Evolutionary conservation across 2,888 invertebrate genomes (phyloP).

Genomic region (Hecatera dysodea): DNA sequence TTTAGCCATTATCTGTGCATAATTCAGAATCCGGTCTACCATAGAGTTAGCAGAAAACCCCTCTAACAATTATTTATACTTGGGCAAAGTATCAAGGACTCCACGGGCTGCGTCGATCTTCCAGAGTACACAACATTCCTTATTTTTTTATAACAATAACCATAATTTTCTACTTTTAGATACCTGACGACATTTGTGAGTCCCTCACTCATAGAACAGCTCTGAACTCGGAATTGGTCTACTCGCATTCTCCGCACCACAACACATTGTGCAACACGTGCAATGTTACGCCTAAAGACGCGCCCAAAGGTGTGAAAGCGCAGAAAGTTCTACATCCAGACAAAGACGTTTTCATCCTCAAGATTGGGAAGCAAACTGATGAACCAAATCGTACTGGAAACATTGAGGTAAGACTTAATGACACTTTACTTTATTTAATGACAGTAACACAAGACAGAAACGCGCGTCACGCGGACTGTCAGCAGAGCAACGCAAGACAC

Average conservation of each 20-base stretch:
- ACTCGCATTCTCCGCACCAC: slow-evolving; percentile 78
- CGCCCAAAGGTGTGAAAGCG: slow-evolving; percentile 90
- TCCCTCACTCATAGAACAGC: slow-evolving; percentile 80
- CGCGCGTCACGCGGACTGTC: background rate
- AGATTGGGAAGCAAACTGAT: slow-evolving; percentile 94
- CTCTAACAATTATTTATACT: background rate
- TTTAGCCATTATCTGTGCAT: background rate
- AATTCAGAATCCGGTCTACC: background rate
- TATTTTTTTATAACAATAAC: background rate
- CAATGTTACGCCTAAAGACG: slow-evolving; percentile 87
- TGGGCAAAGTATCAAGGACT: background rate
- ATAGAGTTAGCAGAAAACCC: background rate
- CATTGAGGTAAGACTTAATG: slow-evolving; percentile 90
- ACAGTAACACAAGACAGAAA: too few species aligned
- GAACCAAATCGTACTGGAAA: slow-evolving; percentile 91
- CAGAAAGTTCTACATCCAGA: slow-evolving; percentile 92
- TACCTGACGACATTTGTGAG: slow-evolving; percentile 87
- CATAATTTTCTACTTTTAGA: slow-evolving; percentile 66
- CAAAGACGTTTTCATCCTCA: slow-evolving; percentile 93
- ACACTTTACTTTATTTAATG: too few species aligned
- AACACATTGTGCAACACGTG: slow-evolving; percentile 80
- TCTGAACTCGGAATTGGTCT: slow-evolving; percentile 82
- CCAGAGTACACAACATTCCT: too few species aligned
- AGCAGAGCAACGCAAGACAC: background rate
- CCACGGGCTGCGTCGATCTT: background rate